Percentiles rank a stretch among this genome's conserved stretches.
Conservation (phyloP, 2,888 invertebrate species). For the Erebia aethiops region DNA sequence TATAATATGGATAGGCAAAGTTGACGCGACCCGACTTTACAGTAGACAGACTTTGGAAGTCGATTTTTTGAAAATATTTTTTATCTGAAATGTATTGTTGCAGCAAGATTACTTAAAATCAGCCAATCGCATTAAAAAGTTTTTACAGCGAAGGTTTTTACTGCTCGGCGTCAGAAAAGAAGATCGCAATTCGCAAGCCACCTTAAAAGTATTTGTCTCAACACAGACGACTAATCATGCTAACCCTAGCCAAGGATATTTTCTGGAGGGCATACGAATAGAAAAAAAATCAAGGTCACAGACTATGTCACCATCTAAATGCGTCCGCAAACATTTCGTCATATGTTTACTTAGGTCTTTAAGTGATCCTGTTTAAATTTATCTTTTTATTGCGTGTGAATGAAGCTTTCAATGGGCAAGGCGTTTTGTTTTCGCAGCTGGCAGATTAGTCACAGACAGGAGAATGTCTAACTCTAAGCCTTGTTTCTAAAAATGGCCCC, state of each 20-base stretch:
- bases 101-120: too few relatives aligned
- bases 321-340: slow-evolving; percentile 18
- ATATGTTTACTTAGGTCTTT: slow-evolving; percentile 18
- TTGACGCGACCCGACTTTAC: too few relatives aligned
- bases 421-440: slow-evolving; percentile 19
- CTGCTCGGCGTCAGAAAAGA: too few relatives aligned
- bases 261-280: slow-evolving; percentile 19
- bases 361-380: slow-evolving; percentile 24
- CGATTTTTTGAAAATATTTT: too few relatives aligned
- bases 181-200: not conserved
- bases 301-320: slow-evolving; percentile 34
- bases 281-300: slow-evolving; percentile 36
- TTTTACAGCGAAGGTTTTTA: too few relatives aligned
- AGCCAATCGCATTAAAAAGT: too few relatives aligned
- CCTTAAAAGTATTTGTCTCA: not conserved
- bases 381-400: slow-evolving; percentile 25
- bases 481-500: not conserved
- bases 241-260: slow-evolving; percentile 14
- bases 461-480: not conserved
- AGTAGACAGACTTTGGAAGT: too few relatives aligned
- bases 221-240: not conserved
- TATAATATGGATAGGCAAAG: too few relatives aligned
- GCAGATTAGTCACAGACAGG: slow-evolving; percentile 9
- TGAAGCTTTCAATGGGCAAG: slow-evolving; percentile 6
- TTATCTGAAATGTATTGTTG: too few relatives aligned